Evolutionary conservation across 2,113 vertebrate genomes (phyloP).

Genomic region (Anhinga anhinga): DNA sequence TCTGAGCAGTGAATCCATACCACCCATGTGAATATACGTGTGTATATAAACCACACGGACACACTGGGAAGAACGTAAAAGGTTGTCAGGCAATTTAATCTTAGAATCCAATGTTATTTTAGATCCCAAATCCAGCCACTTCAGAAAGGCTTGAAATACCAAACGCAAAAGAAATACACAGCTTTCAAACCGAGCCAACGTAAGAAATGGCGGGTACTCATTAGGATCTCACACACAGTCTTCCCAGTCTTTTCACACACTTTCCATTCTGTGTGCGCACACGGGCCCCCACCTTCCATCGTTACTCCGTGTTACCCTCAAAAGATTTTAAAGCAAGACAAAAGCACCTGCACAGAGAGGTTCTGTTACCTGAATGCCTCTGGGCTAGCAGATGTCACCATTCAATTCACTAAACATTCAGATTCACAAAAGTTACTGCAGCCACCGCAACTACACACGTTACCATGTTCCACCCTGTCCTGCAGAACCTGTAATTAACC

Average conservation of each 20-base stretch:
- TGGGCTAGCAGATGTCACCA: not conserved
- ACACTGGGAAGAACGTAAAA: not conserved
- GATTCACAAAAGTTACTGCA: not conserved
- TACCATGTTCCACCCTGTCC: not conserved
- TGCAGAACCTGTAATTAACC: not conserved
- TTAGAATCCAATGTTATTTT: not conserved
- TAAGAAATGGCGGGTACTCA: not conserved
- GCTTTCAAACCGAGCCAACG: fast-evolving
- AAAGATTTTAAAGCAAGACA: not conserved
- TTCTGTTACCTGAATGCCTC: not conserved
- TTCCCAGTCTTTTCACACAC: not conserved
- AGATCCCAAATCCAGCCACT: not conserved
- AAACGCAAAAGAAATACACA: not conserved
- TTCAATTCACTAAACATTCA: not conserved
- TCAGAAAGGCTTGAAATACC: not conserved
- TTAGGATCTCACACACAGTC: not conserved
- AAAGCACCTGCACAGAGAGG: not conserved
- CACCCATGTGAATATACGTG: fast-evolving
- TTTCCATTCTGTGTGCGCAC: not conserved
- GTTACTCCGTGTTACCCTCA: fast-evolving
- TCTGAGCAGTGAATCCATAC: not conserved
- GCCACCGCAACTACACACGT: not conserved
- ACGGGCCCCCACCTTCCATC: fast-evolving
- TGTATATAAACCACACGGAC: not conserved
- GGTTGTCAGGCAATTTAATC: not conserved